Base-by-base conservation (phyloP, 2,797 vertebrate species). In the Picus viridis region DNA sequence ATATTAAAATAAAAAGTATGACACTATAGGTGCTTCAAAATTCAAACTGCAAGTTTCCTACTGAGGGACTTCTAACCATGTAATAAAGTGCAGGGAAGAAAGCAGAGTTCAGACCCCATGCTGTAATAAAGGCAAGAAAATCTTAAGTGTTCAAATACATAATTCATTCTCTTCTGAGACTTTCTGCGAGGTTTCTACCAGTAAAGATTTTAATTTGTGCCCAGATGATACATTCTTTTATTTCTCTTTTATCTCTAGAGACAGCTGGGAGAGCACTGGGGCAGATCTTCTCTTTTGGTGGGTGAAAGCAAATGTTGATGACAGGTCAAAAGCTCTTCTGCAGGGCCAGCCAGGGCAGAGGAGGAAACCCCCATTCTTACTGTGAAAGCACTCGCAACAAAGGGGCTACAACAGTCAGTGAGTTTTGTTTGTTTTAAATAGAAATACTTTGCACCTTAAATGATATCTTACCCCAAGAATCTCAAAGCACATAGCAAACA, bases 11-110 rank as follows among this genome's bases (percentile, higher is more conserved):
- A 96, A 96, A 96, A 95, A 93, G 89, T 95, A 95, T 88, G 97
- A 96, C 93, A 88, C 97, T 93, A 96, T 97, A 97, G 97, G 97
- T 97, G 96, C 94, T 96, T 97, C 92, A 95, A 91, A 95, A 97
- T 96, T 97, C 95, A 95, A 95, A 90, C 96, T 70, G 90, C 92
- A 96, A 96, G 95, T 96, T 96, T 96, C 96, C 94, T 96, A 95
- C 95, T 87, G 94, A 0, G 95, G 97, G 96, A 96, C 96, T 97
- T 95, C 96, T 97, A 97, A 97, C 97, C 96, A 96, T 96, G 94
- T 97, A 97, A 96, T 97, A 97, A 96, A 97, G 93, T 95, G 95
- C 92, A 89, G 91, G 93, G 95, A 96, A 96, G 96, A 96, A 96
- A 96, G 95, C 96, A 88, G 92, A 96, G 95, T 95, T 96, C 96